Percentiles rank a stretch among this genome's conserved stretches.
Evolutionary conservation across 1,140 invertebrate species (phyloP).

Genomic region (Nebria ingens): DNA sequence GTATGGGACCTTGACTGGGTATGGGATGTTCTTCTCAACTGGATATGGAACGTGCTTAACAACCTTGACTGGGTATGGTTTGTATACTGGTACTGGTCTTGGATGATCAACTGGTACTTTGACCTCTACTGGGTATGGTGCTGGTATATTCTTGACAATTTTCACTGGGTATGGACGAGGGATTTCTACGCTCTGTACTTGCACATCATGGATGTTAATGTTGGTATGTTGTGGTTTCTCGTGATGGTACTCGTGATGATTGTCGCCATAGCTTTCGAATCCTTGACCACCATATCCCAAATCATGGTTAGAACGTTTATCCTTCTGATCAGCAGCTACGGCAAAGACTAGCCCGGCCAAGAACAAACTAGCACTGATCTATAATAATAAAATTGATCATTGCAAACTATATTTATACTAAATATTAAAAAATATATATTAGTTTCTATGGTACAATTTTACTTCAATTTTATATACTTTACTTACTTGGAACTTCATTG

Average conservation of each 20-base stretch:
- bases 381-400: not conserved
- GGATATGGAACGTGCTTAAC: constrained; percentile 28
- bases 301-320: too few species aligned
- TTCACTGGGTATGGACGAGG: constrained; percentile 22
- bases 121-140: constrained; percentile 13
- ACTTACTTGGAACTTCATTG: too few species aligned
- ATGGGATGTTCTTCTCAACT: constrained; percentile 22
- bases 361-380: not conserved
- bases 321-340: not conserved
- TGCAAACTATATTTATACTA: too few species aligned
- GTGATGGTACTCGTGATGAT: not conserved
- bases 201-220: not conserved
- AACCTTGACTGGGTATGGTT: constrained; percentile 31
- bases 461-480: too few species aligned
- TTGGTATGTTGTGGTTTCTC: not conserved
- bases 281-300: not conserved
- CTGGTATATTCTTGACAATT: constrained; percentile 20
- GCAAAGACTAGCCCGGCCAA: not conserved
- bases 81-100: constrained; percentile 13
- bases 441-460: too few species aligned
- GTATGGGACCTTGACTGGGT: constrained; percentile 22
- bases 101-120: not conserved
- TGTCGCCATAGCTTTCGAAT: not conserved
- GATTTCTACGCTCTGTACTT: constrained; percentile 13
- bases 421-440: too few species aligned